Percentiles rank a stretch among this genome's conserved stretches.
These are phyloP conservation scores for Amphiura filiformis DNA, from an alignment of 35 echinoderm and acorn worm species.

Conservation along the genomic window DNA sequence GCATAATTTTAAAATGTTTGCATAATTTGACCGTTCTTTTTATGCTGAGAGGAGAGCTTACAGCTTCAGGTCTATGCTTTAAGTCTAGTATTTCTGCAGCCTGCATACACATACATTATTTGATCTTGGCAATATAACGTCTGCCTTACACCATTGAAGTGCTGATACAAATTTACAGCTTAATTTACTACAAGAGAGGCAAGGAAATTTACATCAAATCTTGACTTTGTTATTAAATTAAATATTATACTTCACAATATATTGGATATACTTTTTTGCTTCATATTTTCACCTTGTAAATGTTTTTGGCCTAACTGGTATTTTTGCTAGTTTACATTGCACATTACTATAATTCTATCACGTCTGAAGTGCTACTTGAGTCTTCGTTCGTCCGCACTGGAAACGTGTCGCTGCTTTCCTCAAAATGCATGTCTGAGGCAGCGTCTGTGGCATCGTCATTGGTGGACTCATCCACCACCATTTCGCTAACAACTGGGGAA, in stretches of 20 bases:
- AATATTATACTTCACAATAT: slow-evolving; percentile 9
- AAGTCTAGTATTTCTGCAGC: too few relatives aligned
- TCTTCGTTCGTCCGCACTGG: neutral
- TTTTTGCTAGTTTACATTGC: slow-evolving; percentile 2
- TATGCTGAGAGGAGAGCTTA: too few relatives aligned
- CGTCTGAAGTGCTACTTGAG: neutral
- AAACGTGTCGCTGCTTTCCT: neutral
- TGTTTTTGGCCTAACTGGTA: neutral
- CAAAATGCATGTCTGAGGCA: neutral
- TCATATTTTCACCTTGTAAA: neutral
- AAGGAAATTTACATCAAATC: neutral
- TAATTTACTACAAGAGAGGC: slow-evolving; percentile 12
- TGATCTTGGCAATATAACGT: too few relatives aligned
- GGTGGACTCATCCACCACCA: neutral
- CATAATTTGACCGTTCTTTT: too few relatives aligned
- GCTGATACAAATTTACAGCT: neutral
- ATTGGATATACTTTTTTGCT: neutral
- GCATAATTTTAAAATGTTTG: too few relatives aligned
- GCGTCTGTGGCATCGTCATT: neutral
- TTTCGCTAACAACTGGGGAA: neutral
- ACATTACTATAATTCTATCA: slow-evolving; percentile 2
- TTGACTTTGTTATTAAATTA: neutral
- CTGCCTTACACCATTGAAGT: too few relatives aligned
- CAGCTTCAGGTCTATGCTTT: too few relatives aligned
- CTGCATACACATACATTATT: too few relatives aligned